Evolutionary conservation across 2,113 vertebrate species (phyloP).

Genomic region (Perccottus glenii): DNA sequence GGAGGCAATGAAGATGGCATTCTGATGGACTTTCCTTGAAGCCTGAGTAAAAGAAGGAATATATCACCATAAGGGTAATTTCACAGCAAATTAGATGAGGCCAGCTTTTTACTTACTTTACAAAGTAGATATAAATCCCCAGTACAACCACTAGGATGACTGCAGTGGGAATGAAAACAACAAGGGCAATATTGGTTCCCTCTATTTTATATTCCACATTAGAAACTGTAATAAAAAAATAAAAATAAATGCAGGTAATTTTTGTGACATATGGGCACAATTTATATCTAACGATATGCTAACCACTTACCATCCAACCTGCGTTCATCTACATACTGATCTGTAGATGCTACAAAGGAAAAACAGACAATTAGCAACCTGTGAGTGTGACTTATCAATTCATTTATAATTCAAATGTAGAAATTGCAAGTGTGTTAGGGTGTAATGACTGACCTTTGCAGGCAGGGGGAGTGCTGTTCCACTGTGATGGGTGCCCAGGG

Average conservation of each 20-base stretch:
- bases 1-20: conserved; percentile 82
- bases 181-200: conserved; percentile 86
- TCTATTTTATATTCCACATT: conserved; percentile 82
- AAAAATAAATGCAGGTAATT: neutral
- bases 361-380: conserved; percentile 21
- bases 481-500: conserved; percentile 93
- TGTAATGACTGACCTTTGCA: conserved; percentile 80
- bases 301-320: conserved; percentile 87
- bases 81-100: neutral
- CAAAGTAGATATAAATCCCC: conserved; percentile 90
- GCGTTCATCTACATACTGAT: conserved; percentile 85
- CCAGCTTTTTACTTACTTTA: conserved; percentile 82
- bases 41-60: conserved; percentile 69
- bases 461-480: conserved; percentile 90
- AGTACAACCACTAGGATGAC: conserved; percentile 85
- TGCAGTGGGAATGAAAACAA: conserved; percentile 87
- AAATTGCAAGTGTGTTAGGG: neutral
- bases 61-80: conserved; percentile 1
- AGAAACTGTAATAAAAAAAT: conserved; percentile 70
- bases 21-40: conserved; percentile 88
- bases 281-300: conserved; percentile 8
- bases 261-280: neutral
- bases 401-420: neutral
- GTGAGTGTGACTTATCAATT: neutral
- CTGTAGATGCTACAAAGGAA: conserved; percentile 80